Evolutionary conservation across 2,113 vertebrate genomes (phyloP).

Genomic region (Rhinolophus ferrumequinum): DNA sequence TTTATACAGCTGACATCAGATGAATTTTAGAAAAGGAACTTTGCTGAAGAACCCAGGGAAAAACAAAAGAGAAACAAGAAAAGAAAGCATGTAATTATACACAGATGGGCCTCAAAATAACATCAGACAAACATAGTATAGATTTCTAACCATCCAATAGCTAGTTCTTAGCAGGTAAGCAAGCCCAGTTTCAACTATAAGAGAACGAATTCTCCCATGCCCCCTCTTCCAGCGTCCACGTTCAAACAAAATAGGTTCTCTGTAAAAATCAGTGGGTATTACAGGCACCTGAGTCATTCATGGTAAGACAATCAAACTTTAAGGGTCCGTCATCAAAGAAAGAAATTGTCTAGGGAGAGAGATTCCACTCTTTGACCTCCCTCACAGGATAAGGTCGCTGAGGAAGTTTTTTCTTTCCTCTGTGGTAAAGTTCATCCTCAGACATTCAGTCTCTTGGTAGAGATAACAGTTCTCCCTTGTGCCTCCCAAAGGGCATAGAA

Average conservation of each 20-base stretch:
- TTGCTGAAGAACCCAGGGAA: neutral
- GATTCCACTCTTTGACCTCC: neutral
- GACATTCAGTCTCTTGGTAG: neutral
- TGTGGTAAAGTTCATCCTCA: neutral
- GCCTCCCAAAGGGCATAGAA: neutral
- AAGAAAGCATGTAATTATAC: neutral
- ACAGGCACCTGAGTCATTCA: neutral
- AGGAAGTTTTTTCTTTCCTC: neutral
- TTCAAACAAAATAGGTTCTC: neutral
- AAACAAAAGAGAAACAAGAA: slow-evolving; percentile 18
- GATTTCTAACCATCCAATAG: neutral
- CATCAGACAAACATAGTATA: neutral
- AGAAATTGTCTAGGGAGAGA: neutral
- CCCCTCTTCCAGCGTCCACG: neutral
- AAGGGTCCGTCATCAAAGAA: neutral
- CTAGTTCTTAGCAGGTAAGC: neutral
- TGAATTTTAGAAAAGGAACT: slow-evolving; percentile 44
- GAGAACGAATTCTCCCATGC: neutral
- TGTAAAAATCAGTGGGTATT: slow-evolving; percentile 15
- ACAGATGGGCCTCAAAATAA: neutral
- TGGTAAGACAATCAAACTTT: neutral
- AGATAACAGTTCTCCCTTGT: neutral
- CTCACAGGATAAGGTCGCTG: neutral
- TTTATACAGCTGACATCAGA: neutral
- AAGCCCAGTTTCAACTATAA: neutral